phyloP scores from a whole-genome alignment of 2,113 vertebrate genomes.

The Cephalopholis sonnerati region DNA sequence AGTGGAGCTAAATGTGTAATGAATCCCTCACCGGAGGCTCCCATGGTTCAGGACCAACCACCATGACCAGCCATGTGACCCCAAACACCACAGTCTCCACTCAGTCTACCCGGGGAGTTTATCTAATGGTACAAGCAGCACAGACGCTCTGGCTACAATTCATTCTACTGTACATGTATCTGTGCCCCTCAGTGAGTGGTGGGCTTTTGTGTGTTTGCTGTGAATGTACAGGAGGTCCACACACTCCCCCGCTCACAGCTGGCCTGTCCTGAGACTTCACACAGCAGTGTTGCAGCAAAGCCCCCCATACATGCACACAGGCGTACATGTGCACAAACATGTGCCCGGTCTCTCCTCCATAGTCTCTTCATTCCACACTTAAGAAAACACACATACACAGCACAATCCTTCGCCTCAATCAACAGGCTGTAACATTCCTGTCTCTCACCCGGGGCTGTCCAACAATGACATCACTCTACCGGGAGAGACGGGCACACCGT shows the following conservation, averaged over 20 bases:
- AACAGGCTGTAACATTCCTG: constrained; percentile 82
- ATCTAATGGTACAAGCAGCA: background rate
- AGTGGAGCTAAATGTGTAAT: constrained; percentile 18
- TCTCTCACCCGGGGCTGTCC: constrained; percentile 52
- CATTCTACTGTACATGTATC: constrained; percentile 40
- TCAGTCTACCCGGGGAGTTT: constrained; percentile 27
- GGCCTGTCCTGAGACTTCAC: constrained; percentile 71
- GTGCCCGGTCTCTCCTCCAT: constrained; percentile 20
- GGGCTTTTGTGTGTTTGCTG: constrained; percentile 72
- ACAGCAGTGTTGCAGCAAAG: constrained; percentile 61
- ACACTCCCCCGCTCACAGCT: constrained; percentile 63
- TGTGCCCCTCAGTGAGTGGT: constrained; percentile 26
- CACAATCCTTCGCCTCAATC: constrained; percentile 75
- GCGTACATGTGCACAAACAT: constrained; percentile 54
- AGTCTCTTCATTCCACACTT: constrained; percentile 52
- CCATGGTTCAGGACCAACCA: constrained; percentile 5
- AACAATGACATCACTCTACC: constrained; percentile 69
- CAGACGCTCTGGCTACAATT: constrained; percentile 15
- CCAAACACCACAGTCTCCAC: constrained; percentile 34
- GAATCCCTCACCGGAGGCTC: constrained; percentile 10
- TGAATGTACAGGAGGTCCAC: constrained; percentile 55
- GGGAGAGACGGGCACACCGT: constrained; percentile 32
- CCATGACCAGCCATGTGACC: constrained; percentile 8
- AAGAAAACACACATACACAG: constrained; percentile 55
- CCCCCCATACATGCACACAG: constrained; percentile 47